Evolutionary conservation across 2,113 vertebrate species (phyloP).

Genomic region (Colius striatus): DNA sequence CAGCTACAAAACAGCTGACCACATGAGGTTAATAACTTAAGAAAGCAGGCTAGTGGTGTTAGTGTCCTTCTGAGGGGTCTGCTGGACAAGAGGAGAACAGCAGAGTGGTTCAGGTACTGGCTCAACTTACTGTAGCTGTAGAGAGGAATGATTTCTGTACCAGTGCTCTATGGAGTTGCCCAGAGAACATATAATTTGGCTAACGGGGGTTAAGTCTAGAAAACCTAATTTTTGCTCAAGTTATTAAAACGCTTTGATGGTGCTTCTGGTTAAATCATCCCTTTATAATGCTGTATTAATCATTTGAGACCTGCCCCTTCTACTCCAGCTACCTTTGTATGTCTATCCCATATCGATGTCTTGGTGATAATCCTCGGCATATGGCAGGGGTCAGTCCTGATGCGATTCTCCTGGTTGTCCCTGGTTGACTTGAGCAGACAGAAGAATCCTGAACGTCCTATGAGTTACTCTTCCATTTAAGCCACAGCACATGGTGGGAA

Average conservation of each 20-base stretch:
- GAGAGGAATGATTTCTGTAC: neutral
- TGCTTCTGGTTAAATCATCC: neutral
- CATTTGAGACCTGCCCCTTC: neutral
- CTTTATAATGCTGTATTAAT: neutral
- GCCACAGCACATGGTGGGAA: neutral
- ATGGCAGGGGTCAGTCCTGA: neutral
- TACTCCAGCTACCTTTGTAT: neutral
- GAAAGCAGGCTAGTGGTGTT: rapidly evolving
- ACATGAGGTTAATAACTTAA: neutral
- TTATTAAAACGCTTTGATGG: neutral
- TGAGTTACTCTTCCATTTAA: neutral
- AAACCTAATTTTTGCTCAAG: neutral
- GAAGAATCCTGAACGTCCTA: neutral
- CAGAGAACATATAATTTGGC: rapidly evolving
- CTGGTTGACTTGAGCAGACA: neutral
- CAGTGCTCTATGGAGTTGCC: neutral
- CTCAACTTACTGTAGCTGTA: neutral
- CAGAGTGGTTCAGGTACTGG: neutral
- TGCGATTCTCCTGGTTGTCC: neutral
- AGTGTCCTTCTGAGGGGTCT: neutral
- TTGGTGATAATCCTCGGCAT: constrained; percentile 19
- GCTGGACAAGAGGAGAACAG: neutral
- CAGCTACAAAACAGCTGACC: neutral
- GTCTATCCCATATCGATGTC: neutral
- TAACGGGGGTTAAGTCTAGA: neutral